A percentile compares a stretch with the other conserved stretches of the same genome.
phyloP scores from a whole-genome alignment of 2,888 invertebrate genomes.

The Agrilus cyanescens region DNA sequence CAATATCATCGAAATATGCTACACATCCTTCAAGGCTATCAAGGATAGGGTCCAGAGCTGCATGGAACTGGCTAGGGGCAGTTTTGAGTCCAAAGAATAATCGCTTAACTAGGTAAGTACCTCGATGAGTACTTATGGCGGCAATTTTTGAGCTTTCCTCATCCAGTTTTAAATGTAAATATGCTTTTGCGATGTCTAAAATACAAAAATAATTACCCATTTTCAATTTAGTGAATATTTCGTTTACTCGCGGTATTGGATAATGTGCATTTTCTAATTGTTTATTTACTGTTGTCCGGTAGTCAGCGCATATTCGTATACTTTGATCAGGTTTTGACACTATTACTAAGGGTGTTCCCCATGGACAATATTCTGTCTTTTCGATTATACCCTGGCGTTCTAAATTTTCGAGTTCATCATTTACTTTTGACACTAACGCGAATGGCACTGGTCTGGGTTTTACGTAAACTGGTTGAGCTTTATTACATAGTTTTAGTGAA shows the following conservation, averaged over 20 bases:
- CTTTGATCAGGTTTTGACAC: slow-evolving; percentile 10
- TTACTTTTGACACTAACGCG: slow-evolving; percentile 7
- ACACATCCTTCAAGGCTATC: not conserved
- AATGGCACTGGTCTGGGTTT: slow-evolving; percentile 9
- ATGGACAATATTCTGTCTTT: slow-evolving; percentile 10
- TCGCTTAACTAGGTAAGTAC: slow-evolving; percentile 5
- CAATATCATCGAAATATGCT: slow-evolving; percentile 1
- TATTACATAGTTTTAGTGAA: slow-evolving; percentile 1
- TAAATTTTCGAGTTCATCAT: slow-evolving; percentile 9
- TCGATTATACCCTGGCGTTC: slow-evolving; percentile 10
- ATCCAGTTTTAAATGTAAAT: slow-evolving; percentile 5
- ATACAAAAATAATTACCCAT: slow-evolving; percentile 1
- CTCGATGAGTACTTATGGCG: slow-evolving; percentile 6
- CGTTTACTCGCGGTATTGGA: slow-evolving; percentile 2
- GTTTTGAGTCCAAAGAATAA: slow-evolving; percentile 6
- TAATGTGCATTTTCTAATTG: slow-evolving; percentile 8
- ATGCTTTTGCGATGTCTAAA: slow-evolving; percentile 7
- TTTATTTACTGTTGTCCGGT: slow-evolving; percentile 12
- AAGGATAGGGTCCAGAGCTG: not conserved
- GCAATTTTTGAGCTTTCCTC: slow-evolving; percentile 4
- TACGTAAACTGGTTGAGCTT: slow-evolving; percentile 1
- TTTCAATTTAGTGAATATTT: not conserved
- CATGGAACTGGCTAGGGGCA: slow-evolving; percentile 4
- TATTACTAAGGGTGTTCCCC: slow-evolving; percentile 13
- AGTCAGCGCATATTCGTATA: slow-evolving; percentile 15